These are phyloP conservation scores for Phortica okadai DNA, from an alignment of 2,888 invertebrate species.

Conservation along the genomic window DNA sequence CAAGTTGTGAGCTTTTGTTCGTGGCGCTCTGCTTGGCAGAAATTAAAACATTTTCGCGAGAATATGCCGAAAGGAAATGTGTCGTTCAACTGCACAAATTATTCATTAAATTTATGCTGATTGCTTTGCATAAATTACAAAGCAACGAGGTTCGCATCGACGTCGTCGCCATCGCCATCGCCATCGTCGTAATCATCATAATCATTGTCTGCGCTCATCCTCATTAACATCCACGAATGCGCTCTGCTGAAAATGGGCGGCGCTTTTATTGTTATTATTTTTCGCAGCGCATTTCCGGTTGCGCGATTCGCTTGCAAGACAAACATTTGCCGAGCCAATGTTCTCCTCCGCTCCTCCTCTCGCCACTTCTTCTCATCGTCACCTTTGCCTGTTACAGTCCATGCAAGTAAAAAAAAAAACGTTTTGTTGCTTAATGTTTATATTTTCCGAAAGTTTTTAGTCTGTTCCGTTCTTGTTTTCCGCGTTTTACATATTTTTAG, in stretches of 20 bases:
- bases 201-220: conserved; percentile 4
- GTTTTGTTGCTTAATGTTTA: conserved; percentile 12
- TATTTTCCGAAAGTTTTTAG: conserved; percentile 16
- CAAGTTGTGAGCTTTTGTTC: not conserved
- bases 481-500: not conserved
- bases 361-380: not conserved
- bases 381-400: not conserved
- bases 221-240: not conserved
- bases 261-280: conserved; percentile 20
- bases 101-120: conserved; percentile 18
- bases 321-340: not conserved
- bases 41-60: conserved; percentile 52
- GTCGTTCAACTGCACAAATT: not conserved
- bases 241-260: conserved; percentile 4
- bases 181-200: conserved; percentile 8
- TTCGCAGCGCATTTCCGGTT: not conserved
- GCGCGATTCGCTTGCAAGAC: not conserved
- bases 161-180: not conserved
- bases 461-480: not conserved
- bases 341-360: not conserved
- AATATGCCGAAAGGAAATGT: conserved; percentile 1
- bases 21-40: not conserved
- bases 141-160: not conserved
- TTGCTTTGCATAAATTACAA: conserved; percentile 6
- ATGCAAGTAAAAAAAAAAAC: not conserved